Conservation (phyloP, 2,113 vertebrate species). For the Platycercus adscitus region DNA sequence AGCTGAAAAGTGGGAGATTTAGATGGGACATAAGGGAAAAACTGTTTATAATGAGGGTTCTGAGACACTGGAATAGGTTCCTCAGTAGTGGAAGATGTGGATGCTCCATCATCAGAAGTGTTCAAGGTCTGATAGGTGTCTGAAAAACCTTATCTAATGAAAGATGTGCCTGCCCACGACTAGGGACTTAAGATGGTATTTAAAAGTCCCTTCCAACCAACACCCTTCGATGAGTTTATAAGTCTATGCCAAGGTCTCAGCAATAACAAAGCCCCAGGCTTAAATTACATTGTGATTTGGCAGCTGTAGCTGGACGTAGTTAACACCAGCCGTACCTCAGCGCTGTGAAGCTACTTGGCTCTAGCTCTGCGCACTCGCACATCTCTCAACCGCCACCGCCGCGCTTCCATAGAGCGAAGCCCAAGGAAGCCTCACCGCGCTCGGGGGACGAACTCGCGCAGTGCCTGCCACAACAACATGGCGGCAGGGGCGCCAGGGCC, state of each 20-base stretch:
- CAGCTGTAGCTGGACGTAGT: accelerated
- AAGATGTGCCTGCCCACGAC: not conserved
- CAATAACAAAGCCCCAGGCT: too few relatives aligned
- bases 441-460: accelerated
- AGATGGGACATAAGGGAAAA: not conserved
- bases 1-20: not conserved
- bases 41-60: not conserved
- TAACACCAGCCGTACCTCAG: not conserved
- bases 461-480: accelerated
- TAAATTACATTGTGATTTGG: accelerated
- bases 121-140: not conserved
- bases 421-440: accelerated
- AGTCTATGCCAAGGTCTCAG: accelerated
- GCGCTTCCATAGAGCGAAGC: accelerated
- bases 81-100: not conserved
- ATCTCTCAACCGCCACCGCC: accelerated
- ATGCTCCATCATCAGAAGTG: not conserved
- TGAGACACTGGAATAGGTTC: not conserved
- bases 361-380: accelerated
- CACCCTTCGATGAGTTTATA: not conserved
- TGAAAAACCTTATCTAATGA: not conserved
- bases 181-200: not conserved
- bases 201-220: not conserved
- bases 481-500: not conserved
- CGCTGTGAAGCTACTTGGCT: accelerated